Evolutionary conservation across 2,888 invertebrate genomes (phyloP), one percentile per base, ranked within the genome.

Genomic region (Cataglyphis altisquamis): DNA sequence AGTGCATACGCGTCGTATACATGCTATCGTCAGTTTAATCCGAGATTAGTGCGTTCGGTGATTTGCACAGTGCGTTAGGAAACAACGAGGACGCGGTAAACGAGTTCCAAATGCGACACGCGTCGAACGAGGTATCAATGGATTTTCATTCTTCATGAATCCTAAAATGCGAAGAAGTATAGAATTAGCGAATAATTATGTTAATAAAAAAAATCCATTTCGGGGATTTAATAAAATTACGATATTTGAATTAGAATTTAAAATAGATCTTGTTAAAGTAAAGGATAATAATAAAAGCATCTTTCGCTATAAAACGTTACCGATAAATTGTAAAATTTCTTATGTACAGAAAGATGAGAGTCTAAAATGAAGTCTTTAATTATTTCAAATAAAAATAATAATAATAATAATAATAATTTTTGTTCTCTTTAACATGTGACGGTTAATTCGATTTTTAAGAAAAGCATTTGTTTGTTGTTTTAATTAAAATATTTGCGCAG

Each of bases 121-220:
- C 92, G 84, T 89, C 91, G 57, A 90, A 88, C 8, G 92, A 93
- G 92, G 92, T 93, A 92, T 8, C 12, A 36, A 32, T n/a, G 36
- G 36, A 8, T 48, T 55, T n/a, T 39, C 1, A 29, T 9, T 25
- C 39, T 21, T 15, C 29, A 0, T 15, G 29, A 39, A 55, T 48
- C 45, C 18, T 77, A 3, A 45, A 41, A 57, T n/a, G 0, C 5
- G 3, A 39, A 39, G 25, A 41, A 55, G 15, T 25, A 57, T 29
- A 32, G 15, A 55, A 6, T 15, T 9, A 21, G 6, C 18, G 21
- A 63, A 32, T 18, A 12, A 64, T 36, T 41, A 25, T 52, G 18
- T 60, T n/a, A 12, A 21, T 74, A 15, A 0, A 63, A 9, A 62
- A 52, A 52, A 18, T 32, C 18, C n/a, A 63, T 62, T 32, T 29